These are phyloP conservation scores for Blastobasis adustella DNA, from an alignment of 2,888 invertebrate genomes.

Conservation along the genomic window DNA sequence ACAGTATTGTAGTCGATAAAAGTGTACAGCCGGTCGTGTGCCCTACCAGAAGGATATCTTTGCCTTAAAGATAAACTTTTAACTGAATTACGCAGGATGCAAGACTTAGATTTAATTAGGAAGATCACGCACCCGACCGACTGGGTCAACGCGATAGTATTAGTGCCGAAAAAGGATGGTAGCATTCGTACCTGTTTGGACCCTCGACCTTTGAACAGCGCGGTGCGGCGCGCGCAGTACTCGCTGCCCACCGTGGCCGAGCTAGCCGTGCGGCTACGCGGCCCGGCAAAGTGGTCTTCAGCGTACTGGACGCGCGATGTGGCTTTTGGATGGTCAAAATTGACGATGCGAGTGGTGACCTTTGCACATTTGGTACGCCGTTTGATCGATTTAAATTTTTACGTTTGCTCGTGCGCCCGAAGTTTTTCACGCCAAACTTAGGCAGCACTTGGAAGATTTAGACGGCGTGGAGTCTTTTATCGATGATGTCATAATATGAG, in stretches of 20 bases:
- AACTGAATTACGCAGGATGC: slow-evolving; percentile 10
- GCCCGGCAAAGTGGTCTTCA: slow-evolving; percentile 9
- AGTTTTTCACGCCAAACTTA: slow-evolving; percentile 16
- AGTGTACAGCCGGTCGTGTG: slow-evolving; percentile 12
- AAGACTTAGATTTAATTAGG: slow-evolving; percentile 8
- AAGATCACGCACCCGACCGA: slow-evolving; percentile 14
- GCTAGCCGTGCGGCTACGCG: slow-evolving; percentile 10
- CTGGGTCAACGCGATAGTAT: slow-evolving; percentile 19
- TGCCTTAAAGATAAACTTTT: slow-evolving; percentile 14
- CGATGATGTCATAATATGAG: slow-evolving; percentile 10
- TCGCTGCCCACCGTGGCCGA: slow-evolving; percentile 13
- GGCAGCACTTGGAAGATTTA: slow-evolving; percentile 4
- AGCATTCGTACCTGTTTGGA: slow-evolving; percentile 3
- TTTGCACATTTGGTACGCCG: slow-evolving; percentile 17
- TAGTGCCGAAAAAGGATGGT: slow-evolving; percentile 11
- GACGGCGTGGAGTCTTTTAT: slow-evolving; percentile 11
- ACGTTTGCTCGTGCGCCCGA: slow-evolving; percentile 16
- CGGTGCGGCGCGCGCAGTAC: slow-evolving; percentile 11
- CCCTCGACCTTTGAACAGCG: slow-evolving; percentile 9
- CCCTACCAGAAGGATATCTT: slow-evolving; percentile 16
- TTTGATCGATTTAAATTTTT: slow-evolving; percentile 15
- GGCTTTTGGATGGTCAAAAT: slow-evolving; percentile 17
- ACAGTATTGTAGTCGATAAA: slow-evolving; percentile 14
- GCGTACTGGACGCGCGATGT: slow-evolving; percentile 16
- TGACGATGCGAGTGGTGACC: slow-evolving; percentile 16